Evolutionary conservation across 2,888 invertebrate genomes (phyloP).

Genomic region (Horisme vitalbata): DNA sequence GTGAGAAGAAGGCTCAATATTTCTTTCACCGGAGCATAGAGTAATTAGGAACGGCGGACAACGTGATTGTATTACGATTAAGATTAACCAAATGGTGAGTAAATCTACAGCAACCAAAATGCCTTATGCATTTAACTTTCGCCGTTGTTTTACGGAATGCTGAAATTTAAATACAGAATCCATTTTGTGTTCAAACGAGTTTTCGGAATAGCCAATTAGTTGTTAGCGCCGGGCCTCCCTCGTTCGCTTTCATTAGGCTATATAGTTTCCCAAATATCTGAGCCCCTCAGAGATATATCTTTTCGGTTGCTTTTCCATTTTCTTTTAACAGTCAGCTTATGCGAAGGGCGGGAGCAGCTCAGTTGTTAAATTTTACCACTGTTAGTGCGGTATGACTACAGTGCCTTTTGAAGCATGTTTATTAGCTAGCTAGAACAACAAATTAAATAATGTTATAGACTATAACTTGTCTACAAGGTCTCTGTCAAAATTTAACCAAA

Average conservation of each 20-base stretch:
- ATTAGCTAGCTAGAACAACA: no score
- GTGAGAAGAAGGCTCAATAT: constrained; percentile 15
- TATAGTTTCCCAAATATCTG: constrained; percentile 82
- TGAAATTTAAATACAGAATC: constrained; percentile 82
- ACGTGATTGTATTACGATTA: constrained; percentile 28
- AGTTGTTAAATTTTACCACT: constrained; percentile 72
- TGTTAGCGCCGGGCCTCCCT: constrained; percentile 81
- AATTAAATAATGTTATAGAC: no score
- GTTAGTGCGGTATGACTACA: constrained; percentile 28
- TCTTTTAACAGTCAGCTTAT: constrained; percentile 69
- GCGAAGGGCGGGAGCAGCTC: constrained; percentile 58
- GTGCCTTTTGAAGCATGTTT: not conserved
- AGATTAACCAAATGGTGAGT: constrained; percentile 42
- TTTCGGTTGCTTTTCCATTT: constrained; percentile 72
- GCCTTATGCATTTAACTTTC: constrained; percentile 74
- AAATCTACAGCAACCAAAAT: constrained; percentile 58
- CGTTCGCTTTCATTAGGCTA: constrained; percentile 82
- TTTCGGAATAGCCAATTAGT: constrained; percentile 83
- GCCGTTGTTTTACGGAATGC: constrained; percentile 78
- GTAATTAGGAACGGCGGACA: constrained; percentile 20
- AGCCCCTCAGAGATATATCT: constrained; percentile 78
- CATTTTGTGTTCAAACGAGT: constrained; percentile 83
- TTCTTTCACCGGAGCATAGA: constrained; percentile 12
- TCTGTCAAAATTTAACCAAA: no score
- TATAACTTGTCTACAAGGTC: no score